Evolutionary conservation across 1,140 invertebrate genomes (phyloP).

Genomic region (Eufriesea mexicana): DNA sequence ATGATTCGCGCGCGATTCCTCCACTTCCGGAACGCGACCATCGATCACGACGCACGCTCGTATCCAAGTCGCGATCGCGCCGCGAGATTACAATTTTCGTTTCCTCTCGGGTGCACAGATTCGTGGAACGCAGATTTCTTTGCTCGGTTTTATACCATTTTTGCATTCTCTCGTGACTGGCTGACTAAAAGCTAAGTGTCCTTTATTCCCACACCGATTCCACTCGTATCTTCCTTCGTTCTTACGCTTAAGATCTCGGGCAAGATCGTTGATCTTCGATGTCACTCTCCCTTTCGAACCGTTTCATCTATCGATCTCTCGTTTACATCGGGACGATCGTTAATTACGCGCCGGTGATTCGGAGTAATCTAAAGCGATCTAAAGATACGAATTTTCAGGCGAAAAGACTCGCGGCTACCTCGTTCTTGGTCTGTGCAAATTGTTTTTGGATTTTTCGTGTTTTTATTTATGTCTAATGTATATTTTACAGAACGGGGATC

Average conservation of each 20-base stretch:
- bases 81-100: background rate
- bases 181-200: too few species aligned
- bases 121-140: constrained; percentile 4
- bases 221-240: background rate
- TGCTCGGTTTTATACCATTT: background rate
- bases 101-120: too few species aligned
- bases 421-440: too few species aligned
- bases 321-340: too few species aligned
- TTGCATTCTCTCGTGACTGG: background rate
- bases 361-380: too few species aligned
- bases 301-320: background rate
- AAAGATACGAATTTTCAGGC: background rate
- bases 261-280: background rate
- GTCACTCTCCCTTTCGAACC: background rate
- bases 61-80: constrained; percentile 38
- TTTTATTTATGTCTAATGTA: background rate
- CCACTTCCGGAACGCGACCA: background rate
- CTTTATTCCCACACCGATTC: background rate
- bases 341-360: too few species aligned
- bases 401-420: background rate
- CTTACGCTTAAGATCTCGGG: background rate
- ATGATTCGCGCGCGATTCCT: background rate
- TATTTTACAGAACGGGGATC: background rate
- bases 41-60: constrained; percentile 29
- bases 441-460: background rate